Evolutionary conservation across 2,113 vertebrate genomes (phyloP), one percentile per base, ranked within the genome.

Genomic region (Atherinomorus stipes): DNA sequence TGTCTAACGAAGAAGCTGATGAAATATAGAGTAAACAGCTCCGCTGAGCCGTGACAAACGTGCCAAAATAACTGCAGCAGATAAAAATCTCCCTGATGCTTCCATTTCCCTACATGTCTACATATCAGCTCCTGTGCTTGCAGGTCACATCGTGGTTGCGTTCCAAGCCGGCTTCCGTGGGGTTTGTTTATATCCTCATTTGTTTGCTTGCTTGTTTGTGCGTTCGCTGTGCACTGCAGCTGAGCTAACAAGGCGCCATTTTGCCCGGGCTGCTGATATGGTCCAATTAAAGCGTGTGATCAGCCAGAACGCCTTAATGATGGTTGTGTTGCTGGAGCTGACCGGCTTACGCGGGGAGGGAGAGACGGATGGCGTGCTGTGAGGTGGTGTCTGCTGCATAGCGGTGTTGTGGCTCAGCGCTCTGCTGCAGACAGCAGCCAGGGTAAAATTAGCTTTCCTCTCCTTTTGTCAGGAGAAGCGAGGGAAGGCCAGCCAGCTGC

Each of bases 281-380:
- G 80, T 90, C 91, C 92, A 93, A 94, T 94, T 94, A 94, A 94
- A 94, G 87, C 86, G 85, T 91, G 87, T 94, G 90, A 94, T 93
- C 94, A 94, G 86, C 91, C 91, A 92, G 92, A 94, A 94, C 92
- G 78, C 90, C 93, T 93, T 94, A 95, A 95, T 94, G 92, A 93
- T 91, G 89, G 91, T 76, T 90, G 84, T 77, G 89, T 81, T 84
- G 80, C 84, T 66, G 81, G 70, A 90, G 89, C 78, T 91, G 84
- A 89, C 86, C 83, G 54, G 85, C 80, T 78, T 83, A 75, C 75
- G 61, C 63, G 50, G 73, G 71, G 70, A 65, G 28, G 5, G 57
- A 61, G 69, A 64, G 79, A 61, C 57, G 72, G 75, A 75, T 67
- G 78, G 84, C 81, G 47, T 83, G 85, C 86, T 91, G 90, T 75